A percentile compares a stretch with the other conserved stretches of the same genome.
Evolutionary conservation across 2,888 invertebrate genomes (phyloP).

Genomic region (Hydraecia micacea): DNA sequence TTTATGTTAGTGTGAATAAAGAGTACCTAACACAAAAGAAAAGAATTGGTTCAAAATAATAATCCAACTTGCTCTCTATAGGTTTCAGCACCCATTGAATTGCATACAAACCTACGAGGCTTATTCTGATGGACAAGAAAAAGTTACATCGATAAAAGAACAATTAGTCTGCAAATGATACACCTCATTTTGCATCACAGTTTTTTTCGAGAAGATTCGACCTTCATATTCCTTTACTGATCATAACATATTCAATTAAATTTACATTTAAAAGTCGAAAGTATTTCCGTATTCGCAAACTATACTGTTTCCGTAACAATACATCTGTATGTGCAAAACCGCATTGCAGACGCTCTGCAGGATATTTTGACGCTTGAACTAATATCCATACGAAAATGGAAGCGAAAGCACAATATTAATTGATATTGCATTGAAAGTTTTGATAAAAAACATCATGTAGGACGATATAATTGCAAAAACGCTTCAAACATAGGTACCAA

Average conservation of each 20-base stretch:
- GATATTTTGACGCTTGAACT: slow-evolving; percentile 46
- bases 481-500: not conserved
- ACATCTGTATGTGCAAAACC: slow-evolving; percentile 45
- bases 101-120: not conserved
- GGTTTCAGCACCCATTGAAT: not conserved
- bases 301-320: slow-evolving; percentile 47
- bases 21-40: not conserved
- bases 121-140: not conserved
- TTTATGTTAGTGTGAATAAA: not conserved
- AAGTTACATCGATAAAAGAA: not conserved
- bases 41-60: not conserved
- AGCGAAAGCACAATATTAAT: slow-evolving; percentile 23
- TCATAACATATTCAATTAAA: slow-evolving; percentile 10
- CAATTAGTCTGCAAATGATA: not conserved
- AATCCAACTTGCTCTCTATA: not conserved
- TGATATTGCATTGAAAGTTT: slow-evolving; percentile 23
- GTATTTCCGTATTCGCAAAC: slow-evolving; percentile 28
- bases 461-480: not conserved
- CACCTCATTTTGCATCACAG: not conserved
- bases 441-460: not conserved
- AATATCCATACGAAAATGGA: slow-evolving; percentile 32
- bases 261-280: slow-evolving; percentile 10
- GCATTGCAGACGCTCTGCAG: slow-evolving; percentile 67
- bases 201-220: slow-evolving; percentile 8
- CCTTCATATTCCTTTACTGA: slow-evolving; percentile 7